Percentiles rank a stretch among this genome's conserved stretches.
phyloP scores from a whole-genome alignment of 2,113 vertebrate species.

The Ceyx margarethae region DNA sequence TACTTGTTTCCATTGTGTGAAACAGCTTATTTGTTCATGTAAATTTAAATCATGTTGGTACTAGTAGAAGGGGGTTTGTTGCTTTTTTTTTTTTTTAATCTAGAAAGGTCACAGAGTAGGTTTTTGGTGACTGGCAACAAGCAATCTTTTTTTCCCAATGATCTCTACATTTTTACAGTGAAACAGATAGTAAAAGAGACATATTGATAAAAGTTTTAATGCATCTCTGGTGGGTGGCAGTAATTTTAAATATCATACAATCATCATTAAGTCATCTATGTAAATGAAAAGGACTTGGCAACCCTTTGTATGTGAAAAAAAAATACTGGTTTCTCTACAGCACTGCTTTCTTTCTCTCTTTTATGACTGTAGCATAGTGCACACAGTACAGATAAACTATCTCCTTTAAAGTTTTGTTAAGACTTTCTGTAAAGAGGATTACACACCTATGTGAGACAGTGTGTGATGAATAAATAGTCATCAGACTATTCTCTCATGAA shows the following conservation, averaged over 20 bases:
- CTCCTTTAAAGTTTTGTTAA: neutral
- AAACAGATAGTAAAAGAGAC: slow-evolving; percentile 27
- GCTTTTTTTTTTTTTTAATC: neutral
- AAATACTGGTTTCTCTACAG: slow-evolving; percentile 10
- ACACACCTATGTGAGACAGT: neutral
- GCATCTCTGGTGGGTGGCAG: slow-evolving; percentile 38
- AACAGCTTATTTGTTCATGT: slow-evolving; percentile 77
- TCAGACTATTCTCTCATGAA: neutral
- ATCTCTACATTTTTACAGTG: slow-evolving; percentile 16
- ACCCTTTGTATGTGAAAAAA: slow-evolving; percentile 6
- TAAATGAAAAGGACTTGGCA: slow-evolving; percentile 57
- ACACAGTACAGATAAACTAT: neutral
- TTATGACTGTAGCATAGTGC: neutral
- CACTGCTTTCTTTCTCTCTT: neutral
- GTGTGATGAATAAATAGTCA: neutral
- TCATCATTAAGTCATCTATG: slow-evolving; percentile 59
- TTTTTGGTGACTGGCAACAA: neutral
- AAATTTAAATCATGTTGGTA: slow-evolving; percentile 79
- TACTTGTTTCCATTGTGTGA: slow-evolving; percentile 65
- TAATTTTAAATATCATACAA: slow-evolving; percentile 59
- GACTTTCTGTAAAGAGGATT: neutral
- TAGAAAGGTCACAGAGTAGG: slow-evolving; percentile 11
- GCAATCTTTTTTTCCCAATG: neutral
- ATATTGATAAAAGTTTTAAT: slow-evolving; percentile 41
- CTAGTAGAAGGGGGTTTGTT: slow-evolving; percentile 30